Base-by-base conservation (phyloP, 2,888 invertebrate species). In the Apotomis turbidana region DNA sequence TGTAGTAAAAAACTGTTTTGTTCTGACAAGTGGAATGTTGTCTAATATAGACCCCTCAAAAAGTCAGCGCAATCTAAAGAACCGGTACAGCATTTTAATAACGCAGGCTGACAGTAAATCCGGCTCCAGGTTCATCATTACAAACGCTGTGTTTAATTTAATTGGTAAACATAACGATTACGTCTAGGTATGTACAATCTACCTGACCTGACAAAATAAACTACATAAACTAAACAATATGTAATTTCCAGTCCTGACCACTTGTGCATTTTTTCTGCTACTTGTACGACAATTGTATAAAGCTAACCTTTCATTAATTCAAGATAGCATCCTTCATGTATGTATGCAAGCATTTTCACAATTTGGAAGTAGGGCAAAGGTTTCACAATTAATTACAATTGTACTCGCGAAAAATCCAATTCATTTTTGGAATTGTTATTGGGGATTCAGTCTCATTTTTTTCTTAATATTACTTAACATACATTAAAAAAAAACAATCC, bases 291-390 rank as follows among this genome's bases (percentile, higher is more conserved):
- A 44, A 12, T 13, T 52, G 5, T 15, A 6, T 55, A n/a, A 8
- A 66, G 66, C 55, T 57, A 57, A 46, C 66, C 66, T 66, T 66
- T 44, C 66, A 46, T 66, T 27, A 66, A 66, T 66, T 57, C 57
- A 66, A 9, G 57, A 46, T 46, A 44, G 64, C 46, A 46, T 46
- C 8, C 9, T 3, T 46, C 10, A 9, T 41, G 41, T 5, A 41
- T 5, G 4, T 5, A 41, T 2, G 6, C 4, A 41, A 41, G 6
- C 6, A 41, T 5, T 6, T 41, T 41, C 41, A 41, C 41, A 41
- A 41, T 6, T 27, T 41, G 41, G 5, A 41, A 5, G 41, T 41
- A 41, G 0, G 5, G 41, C 41, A 41, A 41, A 6, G 41, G 41
- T 41, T 41, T 41, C 6, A 5, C 6, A 6, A 41, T 6, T 41